Conservation (phyloP, 2,888 invertebrate species). For the Drosophila cracens region DNA sequence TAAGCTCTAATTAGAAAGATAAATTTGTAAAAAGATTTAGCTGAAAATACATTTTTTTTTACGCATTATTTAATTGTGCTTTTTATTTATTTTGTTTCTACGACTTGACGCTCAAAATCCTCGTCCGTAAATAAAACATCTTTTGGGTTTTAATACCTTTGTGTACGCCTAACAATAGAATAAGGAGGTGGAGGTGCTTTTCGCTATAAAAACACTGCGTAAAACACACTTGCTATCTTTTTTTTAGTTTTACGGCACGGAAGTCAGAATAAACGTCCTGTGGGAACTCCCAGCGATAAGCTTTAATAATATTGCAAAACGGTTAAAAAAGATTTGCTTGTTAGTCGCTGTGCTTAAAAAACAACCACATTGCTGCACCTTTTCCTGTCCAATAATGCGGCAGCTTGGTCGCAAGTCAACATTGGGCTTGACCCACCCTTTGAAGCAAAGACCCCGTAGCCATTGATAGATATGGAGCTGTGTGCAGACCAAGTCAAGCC, state of each 20-base stretch:
- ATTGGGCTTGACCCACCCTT: slow-evolving; percentile 43
- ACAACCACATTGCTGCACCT: slow-evolving; percentile 54
- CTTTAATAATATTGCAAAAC: slow-evolving; percentile 9
- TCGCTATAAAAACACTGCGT: not conserved
- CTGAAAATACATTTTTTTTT: not conserved
- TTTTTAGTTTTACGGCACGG: not conserved
- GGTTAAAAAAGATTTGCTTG: slow-evolving; percentile 32
- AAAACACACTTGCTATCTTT: not conserved
- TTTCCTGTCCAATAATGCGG: slow-evolving; percentile 48
- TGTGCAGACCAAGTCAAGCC: slow-evolving; percentile 13
- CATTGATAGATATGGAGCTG: slow-evolving; percentile 25
- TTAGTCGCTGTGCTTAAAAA: slow-evolving; percentile 25
- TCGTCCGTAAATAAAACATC: not conserved
- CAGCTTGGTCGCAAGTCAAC: slow-evolving; percentile 21
- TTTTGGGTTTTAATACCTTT: not conserved
- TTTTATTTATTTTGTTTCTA: not conserved
- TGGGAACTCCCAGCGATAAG: not conserved
- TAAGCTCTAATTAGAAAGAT: slow-evolving; percentile 3
- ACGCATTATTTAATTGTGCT: not conserved
- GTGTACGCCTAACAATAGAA: not conserved
- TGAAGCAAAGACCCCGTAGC: slow-evolving; percentile 17
- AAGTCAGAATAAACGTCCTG: not conserved
- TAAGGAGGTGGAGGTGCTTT: not conserved
- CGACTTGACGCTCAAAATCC: not conserved
- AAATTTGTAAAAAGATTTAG: slow-evolving; percentile 15